These are phyloP conservation scores for Rhagophthalmus giganteus DNA, from an alignment of 2,888 invertebrate genomes.

Conservation along the genomic window DNA sequence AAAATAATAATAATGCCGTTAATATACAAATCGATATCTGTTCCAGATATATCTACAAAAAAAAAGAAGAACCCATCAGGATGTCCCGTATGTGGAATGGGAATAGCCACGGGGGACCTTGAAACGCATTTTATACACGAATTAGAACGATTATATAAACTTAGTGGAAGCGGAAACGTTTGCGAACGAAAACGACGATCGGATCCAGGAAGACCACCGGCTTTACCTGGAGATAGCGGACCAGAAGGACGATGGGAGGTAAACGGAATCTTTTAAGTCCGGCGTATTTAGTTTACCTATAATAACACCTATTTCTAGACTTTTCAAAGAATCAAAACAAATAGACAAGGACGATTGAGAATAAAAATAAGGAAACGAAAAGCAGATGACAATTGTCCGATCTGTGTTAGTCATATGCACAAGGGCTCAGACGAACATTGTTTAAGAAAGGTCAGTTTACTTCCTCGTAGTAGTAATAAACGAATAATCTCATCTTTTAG, in stretches of 20 bases:
- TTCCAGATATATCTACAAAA: conserved; percentile 35
- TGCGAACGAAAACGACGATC: conserved; percentile 55
- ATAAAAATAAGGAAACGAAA: conserved; percentile 69
- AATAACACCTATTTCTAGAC: conserved; percentile 55
- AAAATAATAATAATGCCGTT: no score
- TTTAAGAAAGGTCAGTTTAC: conserved; percentile 60
- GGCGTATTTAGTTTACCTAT: background rate
- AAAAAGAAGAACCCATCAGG: conserved; percentile 54
- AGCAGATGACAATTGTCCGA: conserved; percentile 67
- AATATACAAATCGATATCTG: background rate
- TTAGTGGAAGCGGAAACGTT: conserved; percentile 58
- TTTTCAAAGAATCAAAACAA: conserved; percentile 70
- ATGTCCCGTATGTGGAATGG: conserved; percentile 73
- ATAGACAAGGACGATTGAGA: conserved; percentile 68
- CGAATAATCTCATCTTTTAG: conserved; percentile 11
- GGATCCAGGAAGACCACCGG: conserved; percentile 52
- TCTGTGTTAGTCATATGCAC: conserved; percentile 62
- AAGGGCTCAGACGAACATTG: conserved; percentile 65
- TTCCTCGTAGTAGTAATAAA: no score
- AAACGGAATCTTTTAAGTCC: no score
- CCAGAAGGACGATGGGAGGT: conserved; percentile 70
- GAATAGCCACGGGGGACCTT: conserved; percentile 67
- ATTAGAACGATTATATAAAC: conserved; percentile 67
- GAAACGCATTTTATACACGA: conserved; percentile 71
- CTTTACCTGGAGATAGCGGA: conserved; percentile 56